phyloP scores from a whole-genome alignment of 2,113 vertebrate species.

The Bothrops jararaca region DNA sequence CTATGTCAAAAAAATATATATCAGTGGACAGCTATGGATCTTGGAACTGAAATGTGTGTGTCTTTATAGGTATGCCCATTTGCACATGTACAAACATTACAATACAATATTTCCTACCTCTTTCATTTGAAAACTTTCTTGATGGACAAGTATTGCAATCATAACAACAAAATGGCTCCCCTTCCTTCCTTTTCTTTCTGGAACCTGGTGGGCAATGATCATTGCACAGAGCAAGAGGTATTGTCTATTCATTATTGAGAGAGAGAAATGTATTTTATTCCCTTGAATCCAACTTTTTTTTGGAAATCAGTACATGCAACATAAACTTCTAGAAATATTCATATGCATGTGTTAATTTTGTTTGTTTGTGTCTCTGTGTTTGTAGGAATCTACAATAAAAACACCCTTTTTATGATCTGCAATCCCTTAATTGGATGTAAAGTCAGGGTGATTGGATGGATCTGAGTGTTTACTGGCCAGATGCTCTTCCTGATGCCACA shows the following conservation, averaged over 20 bases:
- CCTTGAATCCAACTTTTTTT: not conserved
- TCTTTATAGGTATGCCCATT: not conserved
- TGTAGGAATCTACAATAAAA: too few relatives aligned
- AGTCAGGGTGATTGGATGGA: too few relatives aligned
- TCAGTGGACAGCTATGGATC: not conserved
- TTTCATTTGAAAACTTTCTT: not conserved
- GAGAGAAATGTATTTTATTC: not conserved
- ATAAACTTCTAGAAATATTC: not conserved
- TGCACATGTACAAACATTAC: not conserved
- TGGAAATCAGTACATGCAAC: not conserved
- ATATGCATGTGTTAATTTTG: not conserved
- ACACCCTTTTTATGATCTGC: too few relatives aligned
- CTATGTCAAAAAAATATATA: not conserved
- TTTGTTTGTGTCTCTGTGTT: not conserved
- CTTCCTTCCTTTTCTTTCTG: not conserved
- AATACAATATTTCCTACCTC: not conserved
- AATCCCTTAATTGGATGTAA: too few relatives aligned
- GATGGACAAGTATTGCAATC: not conserved
- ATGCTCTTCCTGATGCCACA: too few relatives aligned
- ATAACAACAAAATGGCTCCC: constrained; percentile 2
- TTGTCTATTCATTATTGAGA: not conserved
- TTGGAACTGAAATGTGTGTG: not conserved
- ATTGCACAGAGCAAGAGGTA: constrained; percentile 1
- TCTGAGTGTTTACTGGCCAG: too few relatives aligned
- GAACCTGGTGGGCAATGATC: not conserved